These are phyloP conservation scores for Amiota minor DNA, from an alignment of 2,888 invertebrate species.

Conservation along the genomic window DNA sequence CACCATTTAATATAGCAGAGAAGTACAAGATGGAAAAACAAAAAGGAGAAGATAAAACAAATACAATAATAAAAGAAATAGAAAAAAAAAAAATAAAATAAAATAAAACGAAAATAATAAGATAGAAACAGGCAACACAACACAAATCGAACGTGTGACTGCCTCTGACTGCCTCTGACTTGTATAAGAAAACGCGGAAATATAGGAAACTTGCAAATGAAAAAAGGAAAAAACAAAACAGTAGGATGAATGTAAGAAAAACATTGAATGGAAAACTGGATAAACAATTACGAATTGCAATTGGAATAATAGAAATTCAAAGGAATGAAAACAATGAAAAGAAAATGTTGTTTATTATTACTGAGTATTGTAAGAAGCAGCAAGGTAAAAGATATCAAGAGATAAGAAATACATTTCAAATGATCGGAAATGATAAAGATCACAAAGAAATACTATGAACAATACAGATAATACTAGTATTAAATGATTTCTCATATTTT, in stretches of 20 bases:
- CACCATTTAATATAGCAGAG: constrained; percentile 55
- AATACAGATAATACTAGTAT: too few species aligned
- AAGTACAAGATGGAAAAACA: constrained; percentile 1
- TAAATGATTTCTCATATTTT: too few species aligned
- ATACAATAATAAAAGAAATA: background rate
- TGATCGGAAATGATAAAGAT: too few species aligned
- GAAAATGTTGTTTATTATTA: too few species aligned
- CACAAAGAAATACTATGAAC: too few species aligned
- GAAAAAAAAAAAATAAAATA: background rate
- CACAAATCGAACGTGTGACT: constrained; percentile 6
- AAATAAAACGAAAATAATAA: background rate
- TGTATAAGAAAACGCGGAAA: background rate
- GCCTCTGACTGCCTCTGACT: background rate
- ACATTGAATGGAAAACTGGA: background rate
- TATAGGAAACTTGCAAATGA: constrained; percentile 12
- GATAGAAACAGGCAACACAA: background rate
- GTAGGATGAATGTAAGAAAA: background rate
- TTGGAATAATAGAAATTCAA: background rate
- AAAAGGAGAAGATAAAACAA: background rate
- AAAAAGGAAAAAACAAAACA: constrained; percentile 2
- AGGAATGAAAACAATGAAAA: too few species aligned
- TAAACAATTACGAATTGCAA: constrained; percentile 1
- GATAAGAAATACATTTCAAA: too few species aligned
- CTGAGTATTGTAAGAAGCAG: too few species aligned
- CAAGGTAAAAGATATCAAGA: too few species aligned